phyloP scores from a whole-genome alignment of 2,888 invertebrate species.

The Thymelicus lineola region DNA sequence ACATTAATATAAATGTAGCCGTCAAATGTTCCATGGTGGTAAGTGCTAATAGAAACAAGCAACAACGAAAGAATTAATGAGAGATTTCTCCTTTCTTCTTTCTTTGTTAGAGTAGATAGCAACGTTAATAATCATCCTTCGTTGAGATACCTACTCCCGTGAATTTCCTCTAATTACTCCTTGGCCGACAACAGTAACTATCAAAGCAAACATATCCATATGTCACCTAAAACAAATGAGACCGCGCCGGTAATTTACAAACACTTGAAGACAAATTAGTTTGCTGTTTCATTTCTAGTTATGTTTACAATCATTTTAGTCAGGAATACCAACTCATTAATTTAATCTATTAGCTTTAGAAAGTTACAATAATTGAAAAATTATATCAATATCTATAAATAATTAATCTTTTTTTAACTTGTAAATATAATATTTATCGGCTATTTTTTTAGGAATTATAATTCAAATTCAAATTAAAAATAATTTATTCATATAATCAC shows the following conservation, averaged over 20 bases:
- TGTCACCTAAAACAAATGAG: constrained; percentile 28
- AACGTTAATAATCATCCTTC: background rate
- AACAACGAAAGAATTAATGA: too few relatives aligned
- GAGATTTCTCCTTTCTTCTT: too few relatives aligned
- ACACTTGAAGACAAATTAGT: constrained; percentile 34
- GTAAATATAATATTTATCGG: background rate
- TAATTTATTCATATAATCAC: too few relatives aligned
- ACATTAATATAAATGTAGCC: too few relatives aligned
- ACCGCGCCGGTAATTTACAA: constrained; percentile 41
- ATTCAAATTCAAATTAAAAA: too few relatives aligned
- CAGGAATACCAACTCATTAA: background rate
- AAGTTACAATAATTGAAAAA: too few relatives aligned
- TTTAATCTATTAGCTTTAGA: background rate
- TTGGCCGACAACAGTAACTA: constrained; percentile 1
- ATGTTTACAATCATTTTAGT: background rate
- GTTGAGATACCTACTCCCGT: background rate
- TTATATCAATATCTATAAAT: too few relatives aligned
- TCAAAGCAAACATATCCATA: constrained; percentile 1
- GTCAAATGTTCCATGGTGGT: too few relatives aligned
- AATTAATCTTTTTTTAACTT: too few relatives aligned
- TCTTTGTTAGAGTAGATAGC: too few relatives aligned
- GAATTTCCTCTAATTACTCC: constrained; percentile 1
- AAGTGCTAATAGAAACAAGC: too few relatives aligned
- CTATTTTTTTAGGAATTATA: too few relatives aligned
- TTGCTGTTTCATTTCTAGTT: background rate